Conservation (phyloP, 2,113 vertebrate genomes). For the Pteruthius melanotis region DNA sequence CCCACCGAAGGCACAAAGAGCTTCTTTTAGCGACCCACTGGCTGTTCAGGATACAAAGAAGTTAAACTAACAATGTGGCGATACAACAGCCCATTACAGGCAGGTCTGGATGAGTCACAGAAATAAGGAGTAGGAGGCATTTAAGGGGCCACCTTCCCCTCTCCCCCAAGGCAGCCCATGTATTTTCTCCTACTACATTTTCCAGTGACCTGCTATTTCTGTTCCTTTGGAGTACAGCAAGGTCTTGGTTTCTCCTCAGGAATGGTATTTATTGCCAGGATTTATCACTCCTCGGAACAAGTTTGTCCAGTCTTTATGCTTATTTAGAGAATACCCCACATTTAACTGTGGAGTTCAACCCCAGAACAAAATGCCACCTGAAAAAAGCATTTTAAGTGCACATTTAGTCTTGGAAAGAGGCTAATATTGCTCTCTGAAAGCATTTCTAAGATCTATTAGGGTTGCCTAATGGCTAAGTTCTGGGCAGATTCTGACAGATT, state of each 20-base stretch:
- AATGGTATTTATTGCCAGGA: neutral
- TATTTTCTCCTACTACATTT: neutral
- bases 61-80: slow-evolving; percentile 42
- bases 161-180: slow-evolving; percentile 6
- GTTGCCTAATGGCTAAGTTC: neutral
- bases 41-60: slow-evolving; percentile 43
- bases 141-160: slow-evolving; percentile 22
- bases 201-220: neutral
- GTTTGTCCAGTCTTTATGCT: neutral
- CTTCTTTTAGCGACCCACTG: slow-evolving; percentile 4
- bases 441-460: neutral
- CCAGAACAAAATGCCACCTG: neutral
- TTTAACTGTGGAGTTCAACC: neutral
- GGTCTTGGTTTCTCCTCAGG: neutral
- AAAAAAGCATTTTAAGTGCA: neutral
- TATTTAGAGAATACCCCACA: neutral
- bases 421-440: neutral
- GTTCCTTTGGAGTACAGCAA: neutral
- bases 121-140: slow-evolving; percentile 20
- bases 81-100: neutral
- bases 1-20: slow-evolving; percentile 56
- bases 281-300: neutral
- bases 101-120: slow-evolving; percentile 48
- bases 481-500: rapidly evolving
- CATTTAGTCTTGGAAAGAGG: neutral